Base-by-base conservation (phyloP, 2,888 invertebrate genomes). In the Cryptus viduatorius region DNA sequence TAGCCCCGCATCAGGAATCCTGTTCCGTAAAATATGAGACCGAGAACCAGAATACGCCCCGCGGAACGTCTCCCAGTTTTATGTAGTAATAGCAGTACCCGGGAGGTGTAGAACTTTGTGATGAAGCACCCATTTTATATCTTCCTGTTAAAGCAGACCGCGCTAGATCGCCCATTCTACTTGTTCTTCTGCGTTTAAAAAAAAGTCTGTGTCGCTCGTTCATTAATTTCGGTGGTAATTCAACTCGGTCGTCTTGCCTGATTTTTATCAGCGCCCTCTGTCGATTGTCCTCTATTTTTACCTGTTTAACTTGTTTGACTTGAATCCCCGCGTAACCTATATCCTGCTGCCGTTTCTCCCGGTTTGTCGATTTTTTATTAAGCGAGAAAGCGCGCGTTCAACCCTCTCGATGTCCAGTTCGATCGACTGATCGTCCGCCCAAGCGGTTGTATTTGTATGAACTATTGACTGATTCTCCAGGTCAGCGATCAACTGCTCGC, bases 381-480 rank as follows among this genome's bases (percentile, higher is more conserved):
- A 73, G 68, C 61, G 68, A 59, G 68, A 71, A 59, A 56, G 53
- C 71, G 37, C 8, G n/a, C 31, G 31, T 50, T 16, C 37, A 31
- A 53, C 53, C 31, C 7, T 10, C n/a, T 37, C 12, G 31, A 44
- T 24, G 16, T 19, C 44, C 59, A 24, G 44, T n/a, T 72, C 72
- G 77, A 72, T 79, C 67, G 72, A 64, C 16, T 16, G 53, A 48
- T 64, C 37, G 64, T 69, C 53, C 10, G 12, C 67, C 72, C 69
- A 78, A 79, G 73, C 67, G 53, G 37, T 14, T 69, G 79, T 69
- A 82, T 75, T 84, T 84, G 79, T 79, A 82, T 82, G 56, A 82
- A 61, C 44, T 67, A 16, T 48, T 37, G 44, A 16, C 14, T 24
- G 48, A 48, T 48, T 8, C 48, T 12, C 12, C 50, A 19, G 29